Evolutionary conservation across 30 jellyfish, hydroid and myxozoan genomes (phyloP), one percentile per base, ranked within the genome.

Genomic region (Chrysaora quinquecirrha): DNA sequence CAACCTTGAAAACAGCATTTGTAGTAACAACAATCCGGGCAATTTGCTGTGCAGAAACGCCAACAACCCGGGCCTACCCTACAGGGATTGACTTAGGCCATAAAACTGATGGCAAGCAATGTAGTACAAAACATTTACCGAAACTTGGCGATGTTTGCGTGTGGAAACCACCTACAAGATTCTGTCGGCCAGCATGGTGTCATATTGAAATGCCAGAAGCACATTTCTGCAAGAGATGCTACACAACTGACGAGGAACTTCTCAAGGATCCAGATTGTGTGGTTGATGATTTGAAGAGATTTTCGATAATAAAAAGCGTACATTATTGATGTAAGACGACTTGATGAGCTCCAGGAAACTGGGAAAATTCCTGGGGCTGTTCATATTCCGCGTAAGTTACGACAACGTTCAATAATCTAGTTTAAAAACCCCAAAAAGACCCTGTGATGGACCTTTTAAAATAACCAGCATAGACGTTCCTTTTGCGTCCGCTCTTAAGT

Each of bases 361-460:
- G 96, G 96, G 27, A 32, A 47, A 34, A 85, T 85, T 24, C 89
- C 86, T 33, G 96, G 91, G 11, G 86, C 96, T 1, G 31, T 87
- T 30, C 56, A 87, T 47, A 64, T 87, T 27, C 96, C 96, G 1
- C 73, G 96, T 87, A 62, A 38, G 96, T 65, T 21, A n/a, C n/a
- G n/a, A n/a, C n/a, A n/a, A n/a, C n/a, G n/a, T n/a, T n/a, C n/a
- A n/a, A n/a, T n/a, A n/a, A n/a, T n/a, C n/a, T n/a, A n/a, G n/a
- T n/a, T n/a, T n/a, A n/a, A n/a, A n/a, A n/a, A n/a, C n/a, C n/a
- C n/a, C n/a, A n/a, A n/a, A n/a, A n/a, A n/a, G n/a, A n/a, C n/a
- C n/a, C n/a, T n/a, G n/a, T 35, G 30, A 22, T 48, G 1, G 22
- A 22, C 38, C 4, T 1, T n/a, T 70, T 20, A 18, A 1, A 1